These are phyloP conservation scores for Sigmodon hispidus DNA, from an alignment of 2,113 vertebrate species.

Conservation along the genomic window DNA sequence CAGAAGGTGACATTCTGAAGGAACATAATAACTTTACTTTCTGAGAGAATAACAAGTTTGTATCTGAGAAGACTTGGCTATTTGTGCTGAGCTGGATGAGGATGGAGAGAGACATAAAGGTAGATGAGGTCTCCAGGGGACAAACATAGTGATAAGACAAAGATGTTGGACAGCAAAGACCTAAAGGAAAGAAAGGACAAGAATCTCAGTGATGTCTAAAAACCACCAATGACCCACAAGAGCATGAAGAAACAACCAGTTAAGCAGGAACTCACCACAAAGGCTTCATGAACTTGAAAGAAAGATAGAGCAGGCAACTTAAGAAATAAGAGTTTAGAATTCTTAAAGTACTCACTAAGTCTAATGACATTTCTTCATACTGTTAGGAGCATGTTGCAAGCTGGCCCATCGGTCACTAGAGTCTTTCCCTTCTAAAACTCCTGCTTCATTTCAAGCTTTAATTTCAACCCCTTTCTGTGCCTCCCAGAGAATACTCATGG, in stretches of 20 bases:
- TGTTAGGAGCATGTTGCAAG: not conserved
- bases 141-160: not conserved
- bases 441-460: not conserved
- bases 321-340: slow-evolving; percentile 75
- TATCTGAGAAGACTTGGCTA: not conserved
- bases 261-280: rapidly evolving
- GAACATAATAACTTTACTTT: too few relatives aligned
- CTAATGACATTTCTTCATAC: slow-evolving; percentile 57
- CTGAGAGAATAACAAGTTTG: not conserved
- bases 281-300: not conserved
- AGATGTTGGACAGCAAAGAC: rapidly evolving
- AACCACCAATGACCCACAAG: not conserved
- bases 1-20: not conserved
- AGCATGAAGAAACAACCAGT: not conserved
- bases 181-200: not conserved
- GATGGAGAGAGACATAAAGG: not conserved
- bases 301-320: slow-evolving; percentile 61
- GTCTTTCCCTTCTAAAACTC: not conserved
- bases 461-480: not conserved
- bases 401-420: not conserved
- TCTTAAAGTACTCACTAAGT: slow-evolving; percentile 77
- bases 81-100: not conserved
- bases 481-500: not conserved
- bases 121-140: not conserved
- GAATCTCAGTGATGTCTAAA: not conserved